Base-by-base conservation (phyloP, 2,888 invertebrate species). In the Bedellia somnulentella region DNA sequence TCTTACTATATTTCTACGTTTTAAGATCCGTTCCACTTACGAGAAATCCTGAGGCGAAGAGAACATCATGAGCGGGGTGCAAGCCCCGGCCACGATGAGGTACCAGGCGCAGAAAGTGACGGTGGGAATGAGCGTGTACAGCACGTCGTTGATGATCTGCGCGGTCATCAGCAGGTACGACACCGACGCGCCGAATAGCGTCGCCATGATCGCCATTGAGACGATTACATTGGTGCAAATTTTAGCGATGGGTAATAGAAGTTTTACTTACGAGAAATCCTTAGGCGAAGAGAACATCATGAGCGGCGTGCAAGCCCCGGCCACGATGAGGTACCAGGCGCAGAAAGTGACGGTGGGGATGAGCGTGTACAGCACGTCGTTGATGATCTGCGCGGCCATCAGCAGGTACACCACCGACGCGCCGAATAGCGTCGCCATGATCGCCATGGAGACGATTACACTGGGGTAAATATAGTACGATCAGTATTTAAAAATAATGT, bases 11-110 rank as follows among this genome's bases (percentile, higher is more conserved):
- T n/a, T n/a, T n/a, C n/a, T n/a, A n/a, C n/a, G n/a, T n/a, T n/a
- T n/a, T n/a, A n/a, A n/a, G n/a, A n/a, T n/a, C n/a, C n/a, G n/a
- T n/a, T n/a, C n/a, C n/a, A 57, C 75, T 78, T 54, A 86, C 87
- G 83, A 78, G 50, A 87, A 86, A 49, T 87, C 86, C 47, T 83
- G 85, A 1, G 87, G 86, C 1, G 85, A 80, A 15, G 83, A 85
- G 11, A 85, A 70, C 73, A 85, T 83, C 51, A 82, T 77, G 2
- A 82, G 55, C 1, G 86, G 85, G 6, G 80, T 77, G 43, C 86
- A 66, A 1, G 73, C 51, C 1, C 62, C 64, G 0, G 80, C 80
- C 10, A 86, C 78, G 14, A 85, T 61, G 22, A 85, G 49, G 46
- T 83, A 80, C 81, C 85, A 85, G 35, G 67, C 52, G 50, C 86